phyloP scores from a whole-genome alignment of 2,888 invertebrate species.

The Protodeltote pygarga region DNA sequence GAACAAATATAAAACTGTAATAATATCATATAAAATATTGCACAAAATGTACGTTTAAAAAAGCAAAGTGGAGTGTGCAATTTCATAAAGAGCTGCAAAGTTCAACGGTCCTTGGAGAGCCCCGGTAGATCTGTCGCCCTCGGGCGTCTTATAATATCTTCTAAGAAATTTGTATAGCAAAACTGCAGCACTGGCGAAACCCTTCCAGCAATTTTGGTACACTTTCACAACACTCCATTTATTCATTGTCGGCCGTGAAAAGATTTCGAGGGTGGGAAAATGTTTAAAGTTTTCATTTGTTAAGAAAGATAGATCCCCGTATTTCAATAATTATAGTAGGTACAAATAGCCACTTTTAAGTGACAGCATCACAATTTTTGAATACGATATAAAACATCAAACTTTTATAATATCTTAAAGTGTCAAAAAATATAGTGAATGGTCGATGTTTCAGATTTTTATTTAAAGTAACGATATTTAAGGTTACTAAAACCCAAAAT shows the following conservation, averaged over 20 bases:
- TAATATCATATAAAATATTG: slow-evolving; percentile 16
- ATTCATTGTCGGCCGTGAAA: slow-evolving; percentile 21
- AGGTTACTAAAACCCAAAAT: no score
- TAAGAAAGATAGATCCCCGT: slow-evolving; percentile 1
- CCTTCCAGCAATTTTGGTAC: slow-evolving; percentile 37
- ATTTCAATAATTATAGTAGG: no score
- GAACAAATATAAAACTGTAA: slow-evolving; percentile 1
- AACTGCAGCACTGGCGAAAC: slow-evolving; percentile 36
- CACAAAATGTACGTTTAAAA: slow-evolving; percentile 24
- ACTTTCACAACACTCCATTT: slow-evolving; percentile 35
- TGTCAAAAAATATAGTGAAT: no score
- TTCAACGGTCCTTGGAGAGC: slow-evolving; percentile 41
- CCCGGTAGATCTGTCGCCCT: slow-evolving; percentile 32
- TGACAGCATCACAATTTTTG: no score
- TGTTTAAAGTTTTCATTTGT: slow-evolving; percentile 28
- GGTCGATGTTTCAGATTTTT: no score
- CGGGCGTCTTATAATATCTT: slow-evolving; percentile 47
- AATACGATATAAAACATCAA: no score
- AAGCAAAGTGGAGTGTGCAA: slow-evolving; percentile 39
- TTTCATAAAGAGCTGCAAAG: slow-evolving; percentile 51
- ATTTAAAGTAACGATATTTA: no score
- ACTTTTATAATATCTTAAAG: no score
- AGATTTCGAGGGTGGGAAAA: slow-evolving; percentile 24
- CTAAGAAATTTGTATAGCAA: slow-evolving; percentile 40
- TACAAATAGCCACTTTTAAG: no score